These are phyloP conservation scores for Drosophila testacea DNA, from an alignment of 2,888 invertebrate species.

Conservation along the genomic window DNA sequence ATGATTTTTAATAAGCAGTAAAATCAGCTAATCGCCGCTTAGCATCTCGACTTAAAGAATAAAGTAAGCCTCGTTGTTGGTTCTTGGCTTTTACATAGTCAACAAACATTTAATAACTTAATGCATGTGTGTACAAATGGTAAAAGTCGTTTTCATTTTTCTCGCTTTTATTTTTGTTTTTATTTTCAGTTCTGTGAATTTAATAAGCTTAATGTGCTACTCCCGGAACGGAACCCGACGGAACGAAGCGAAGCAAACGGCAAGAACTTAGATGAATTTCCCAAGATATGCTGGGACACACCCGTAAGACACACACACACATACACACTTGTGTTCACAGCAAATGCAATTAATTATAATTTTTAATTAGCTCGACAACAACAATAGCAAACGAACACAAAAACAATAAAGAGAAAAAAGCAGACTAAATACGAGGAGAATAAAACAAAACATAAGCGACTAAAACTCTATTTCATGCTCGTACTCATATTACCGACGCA, in stretches of 20 bases:
- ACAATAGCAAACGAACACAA: conserved; percentile 39
- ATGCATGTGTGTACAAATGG: conserved; percentile 68
- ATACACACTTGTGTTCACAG: conserved; percentile 63
- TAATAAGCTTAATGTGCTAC: conserved; percentile 78
- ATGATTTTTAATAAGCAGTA: conserved; percentile 75
- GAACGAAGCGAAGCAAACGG: conserved; percentile 30
- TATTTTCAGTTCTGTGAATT: conserved; percentile 61
- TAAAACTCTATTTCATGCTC: conserved; percentile 66
- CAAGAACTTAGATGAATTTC: conserved; percentile 79
- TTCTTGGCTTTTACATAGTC: conserved; percentile 25
- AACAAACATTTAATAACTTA: conserved; percentile 73
- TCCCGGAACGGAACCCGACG: conserved; percentile 32
- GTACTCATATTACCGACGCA: conserved; percentile 48
- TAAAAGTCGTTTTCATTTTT: conserved; percentile 47
- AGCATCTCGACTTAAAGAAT: conserved; percentile 64
- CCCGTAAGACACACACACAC: conserved; percentile 63
- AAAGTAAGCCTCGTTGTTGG: conserved; percentile 39
- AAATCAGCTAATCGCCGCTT: conserved; percentile 69
- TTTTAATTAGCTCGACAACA: conserved; percentile 74
- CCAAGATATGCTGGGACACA: conserved; percentile 77
- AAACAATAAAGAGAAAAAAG: conserved; percentile 43
- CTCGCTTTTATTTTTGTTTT: conserved; percentile 26
- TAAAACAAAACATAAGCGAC: conserved; percentile 46
- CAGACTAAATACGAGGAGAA: neutral
- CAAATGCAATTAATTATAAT: conserved; percentile 81